These are phyloP conservation scores for Rhizomys pruinosus DNA, from an alignment of 2,113 vertebrate genomes.

Conservation along the genomic window DNA sequence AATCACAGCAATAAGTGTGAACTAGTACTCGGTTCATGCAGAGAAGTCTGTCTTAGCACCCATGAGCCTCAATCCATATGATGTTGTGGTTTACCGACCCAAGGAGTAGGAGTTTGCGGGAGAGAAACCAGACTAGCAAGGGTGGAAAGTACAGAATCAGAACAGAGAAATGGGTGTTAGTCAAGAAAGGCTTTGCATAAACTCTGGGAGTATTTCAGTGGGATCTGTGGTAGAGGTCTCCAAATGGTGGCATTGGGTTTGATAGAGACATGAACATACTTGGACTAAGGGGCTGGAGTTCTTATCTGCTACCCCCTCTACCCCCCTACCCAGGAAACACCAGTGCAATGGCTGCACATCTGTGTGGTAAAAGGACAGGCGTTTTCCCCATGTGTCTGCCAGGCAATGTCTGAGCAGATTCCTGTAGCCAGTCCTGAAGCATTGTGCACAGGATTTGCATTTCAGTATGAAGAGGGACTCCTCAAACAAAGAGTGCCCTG, in stretches of 20 bases:
- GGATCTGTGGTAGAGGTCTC: background rate
- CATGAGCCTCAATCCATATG: background rate
- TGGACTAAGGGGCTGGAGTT: background rate
- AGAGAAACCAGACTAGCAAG: background rate
- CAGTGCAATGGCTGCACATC: rapidly evolving
- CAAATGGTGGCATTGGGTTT: rapidly evolving
- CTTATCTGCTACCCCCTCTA: background rate
- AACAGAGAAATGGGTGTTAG: background rate
- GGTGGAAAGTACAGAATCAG: background rate
- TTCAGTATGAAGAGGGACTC: background rate
- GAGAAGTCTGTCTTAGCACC: too few relatives aligned
- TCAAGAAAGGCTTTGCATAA: background rate
- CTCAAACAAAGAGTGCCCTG: background rate
- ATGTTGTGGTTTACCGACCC: background rate
- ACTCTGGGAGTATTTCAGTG: background rate
- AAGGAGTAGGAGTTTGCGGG: too few relatives aligned
- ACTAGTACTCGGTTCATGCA: background rate
- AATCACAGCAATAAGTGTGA: too few relatives aligned
- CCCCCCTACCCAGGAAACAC: background rate
- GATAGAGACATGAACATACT: too few relatives aligned
- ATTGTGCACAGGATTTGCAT: background rate
- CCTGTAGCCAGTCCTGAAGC: background rate
- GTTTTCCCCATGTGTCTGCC: background rate
- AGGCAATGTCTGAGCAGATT: background rate
- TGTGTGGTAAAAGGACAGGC: background rate